Conservation (phyloP, 2,888 invertebrate genomes). For the Ecliptopera silaceata region DNA sequence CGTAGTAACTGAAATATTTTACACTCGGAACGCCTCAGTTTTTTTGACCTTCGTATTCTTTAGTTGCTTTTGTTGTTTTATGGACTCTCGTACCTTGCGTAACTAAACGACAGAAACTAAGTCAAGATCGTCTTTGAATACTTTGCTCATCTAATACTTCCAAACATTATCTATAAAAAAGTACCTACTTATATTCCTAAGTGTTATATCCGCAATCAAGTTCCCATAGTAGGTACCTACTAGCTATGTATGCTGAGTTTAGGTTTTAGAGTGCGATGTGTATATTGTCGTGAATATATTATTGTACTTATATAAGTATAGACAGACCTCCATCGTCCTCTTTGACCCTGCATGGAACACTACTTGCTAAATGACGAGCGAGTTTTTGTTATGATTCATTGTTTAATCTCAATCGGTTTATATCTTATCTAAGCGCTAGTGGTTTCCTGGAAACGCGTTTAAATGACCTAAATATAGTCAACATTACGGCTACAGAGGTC, state of each 20-base stretch:
- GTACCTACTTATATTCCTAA: too few relatives aligned
- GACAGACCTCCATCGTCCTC: background rate
- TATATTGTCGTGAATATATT: too few relatives aligned
- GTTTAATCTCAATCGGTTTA: conserved; percentile 19
- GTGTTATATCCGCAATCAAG: too few relatives aligned
- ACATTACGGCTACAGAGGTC: background rate
- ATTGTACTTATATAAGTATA: too few relatives aligned
- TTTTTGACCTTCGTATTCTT: conserved; percentile 1
- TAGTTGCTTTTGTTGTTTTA: background rate
- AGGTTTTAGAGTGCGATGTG: too few relatives aligned
- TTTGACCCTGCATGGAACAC: background rate
- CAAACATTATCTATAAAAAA: background rate
- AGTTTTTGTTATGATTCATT: conserved; percentile 16
- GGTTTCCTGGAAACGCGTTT: conserved; percentile 21
- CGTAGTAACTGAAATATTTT: background rate
- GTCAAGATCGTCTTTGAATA: conserved; percentile 4
- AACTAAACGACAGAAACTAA: background rate
- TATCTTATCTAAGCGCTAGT: conserved; percentile 23
- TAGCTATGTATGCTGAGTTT: too few relatives aligned
- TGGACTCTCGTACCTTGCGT: background rate
- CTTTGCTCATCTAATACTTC: background rate
- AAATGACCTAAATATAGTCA: conserved; percentile 8
- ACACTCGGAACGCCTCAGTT: background rate
- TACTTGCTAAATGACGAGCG: background rate
- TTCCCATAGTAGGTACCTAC: too few relatives aligned